Evolutionary conservation across 2,113 vertebrate genomes (phyloP).

Genomic region (Solea senegalensis): DNA sequence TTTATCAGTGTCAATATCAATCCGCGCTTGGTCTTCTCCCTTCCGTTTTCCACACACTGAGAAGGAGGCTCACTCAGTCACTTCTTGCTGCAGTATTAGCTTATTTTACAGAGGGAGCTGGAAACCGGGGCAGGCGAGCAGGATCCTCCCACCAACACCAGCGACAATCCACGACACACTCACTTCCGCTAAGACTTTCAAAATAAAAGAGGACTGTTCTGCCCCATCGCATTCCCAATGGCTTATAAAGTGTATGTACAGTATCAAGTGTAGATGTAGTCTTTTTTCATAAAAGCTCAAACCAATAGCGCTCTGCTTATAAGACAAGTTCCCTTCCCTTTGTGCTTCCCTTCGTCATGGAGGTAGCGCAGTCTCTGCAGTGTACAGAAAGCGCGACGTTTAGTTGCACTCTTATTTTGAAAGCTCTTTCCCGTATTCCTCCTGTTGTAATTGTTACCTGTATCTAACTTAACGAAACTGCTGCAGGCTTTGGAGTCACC

Average conservation of each 20-base stretch:
- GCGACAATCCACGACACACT: background rate
- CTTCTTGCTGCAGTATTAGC: constrained; percentile 74
- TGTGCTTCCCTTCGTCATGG: no score
- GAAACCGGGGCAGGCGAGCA: constrained; percentile 66
- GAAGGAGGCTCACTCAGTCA: constrained; percentile 5
- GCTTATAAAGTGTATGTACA: no score
- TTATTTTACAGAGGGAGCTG: constrained; percentile 62
- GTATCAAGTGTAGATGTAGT: no score
- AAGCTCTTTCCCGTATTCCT: constrained; percentile 1
- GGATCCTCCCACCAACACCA: constrained; percentile 67
- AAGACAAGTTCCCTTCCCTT: no score
- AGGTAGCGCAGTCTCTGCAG: no score
- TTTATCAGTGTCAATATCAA: constrained; percentile 13
- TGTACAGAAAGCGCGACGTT: background rate
- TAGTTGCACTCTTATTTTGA: constrained; percentile 25
- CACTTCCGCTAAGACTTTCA: constrained; percentile 25
- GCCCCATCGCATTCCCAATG: no score
- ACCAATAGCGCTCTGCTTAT: no score
- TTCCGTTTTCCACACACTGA: constrained; percentile 10
- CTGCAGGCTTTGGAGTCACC: constrained; percentile 54
- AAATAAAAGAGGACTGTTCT: constrained; percentile 31
- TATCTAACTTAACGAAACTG: constrained; percentile 11
- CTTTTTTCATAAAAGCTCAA: no score
- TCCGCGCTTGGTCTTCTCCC: constrained; percentile 27
- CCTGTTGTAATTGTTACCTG: background rate